These are phyloP conservation scores for Pseudoips prasinana DNA, from an alignment of 2,888 invertebrate genomes.

Conservation along the genomic window DNA sequence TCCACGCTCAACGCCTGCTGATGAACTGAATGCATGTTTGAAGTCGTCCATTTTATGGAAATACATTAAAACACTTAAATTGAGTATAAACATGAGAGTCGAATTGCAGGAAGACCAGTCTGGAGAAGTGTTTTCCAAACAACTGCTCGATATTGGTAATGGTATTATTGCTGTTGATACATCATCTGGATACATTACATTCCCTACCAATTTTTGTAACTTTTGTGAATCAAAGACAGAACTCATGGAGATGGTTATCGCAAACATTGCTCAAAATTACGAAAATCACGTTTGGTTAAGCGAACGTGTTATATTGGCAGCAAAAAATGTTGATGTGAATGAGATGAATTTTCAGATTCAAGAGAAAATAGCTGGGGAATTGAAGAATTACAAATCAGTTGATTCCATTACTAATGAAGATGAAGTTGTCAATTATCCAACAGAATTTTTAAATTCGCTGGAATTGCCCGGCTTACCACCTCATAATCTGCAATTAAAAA, in stretches of 20 bases:
- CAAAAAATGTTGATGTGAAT: constrained; percentile 28
- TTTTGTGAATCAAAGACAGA: constrained; percentile 7
- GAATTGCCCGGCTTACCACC: constrained; percentile 23
- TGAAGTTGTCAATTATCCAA: constrained; percentile 20
- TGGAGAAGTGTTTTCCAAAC: constrained; percentile 6
- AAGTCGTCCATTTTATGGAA: constrained; percentile 8
- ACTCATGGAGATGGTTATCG: constrained; percentile 12
- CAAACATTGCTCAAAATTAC: constrained; percentile 11
- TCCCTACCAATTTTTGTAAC: constrained; percentile 16
- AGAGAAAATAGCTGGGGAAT: constrained; percentile 8
- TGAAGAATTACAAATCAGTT: constrained; percentile 13
- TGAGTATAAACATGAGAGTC: constrained; percentile 1
- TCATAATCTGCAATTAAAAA: constrained; percentile 14
- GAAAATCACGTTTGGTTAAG: constrained; percentile 13
- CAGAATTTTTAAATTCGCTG: constrained; percentile 24
- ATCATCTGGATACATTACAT: constrained; percentile 11
- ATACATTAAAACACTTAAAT: constrained; percentile 1
- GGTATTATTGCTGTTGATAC: constrained; percentile 6
- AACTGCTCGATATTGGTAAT: constrained; percentile 10
- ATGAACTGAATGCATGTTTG: constrained; percentile 37
- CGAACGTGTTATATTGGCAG: constrained; percentile 15
- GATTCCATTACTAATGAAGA: constrained; percentile 12
- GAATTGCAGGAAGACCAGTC: constrained; percentile 6
- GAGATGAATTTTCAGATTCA: constrained; percentile 16
- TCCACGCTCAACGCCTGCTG: constrained; percentile 34